Conservation (phyloP, 2,113 vertebrate genomes). For the Hyla sarda region DNA sequence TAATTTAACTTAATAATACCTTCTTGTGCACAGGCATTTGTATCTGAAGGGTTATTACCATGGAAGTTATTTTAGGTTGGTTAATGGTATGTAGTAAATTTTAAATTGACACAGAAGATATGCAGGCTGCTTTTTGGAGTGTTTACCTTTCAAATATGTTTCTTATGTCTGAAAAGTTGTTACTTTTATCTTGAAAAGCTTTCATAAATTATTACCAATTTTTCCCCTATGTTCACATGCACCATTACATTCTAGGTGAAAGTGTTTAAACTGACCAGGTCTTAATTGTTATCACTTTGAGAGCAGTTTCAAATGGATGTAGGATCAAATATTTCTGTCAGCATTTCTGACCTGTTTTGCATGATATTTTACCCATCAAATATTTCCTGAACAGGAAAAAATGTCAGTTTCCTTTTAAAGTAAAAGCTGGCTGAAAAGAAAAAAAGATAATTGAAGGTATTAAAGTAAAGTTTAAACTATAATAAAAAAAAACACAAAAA, state of each 20-base stretch:
- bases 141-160: conserved; percentile 71
- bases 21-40: conserved; percentile 72
- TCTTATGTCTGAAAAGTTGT: conserved; percentile 69
- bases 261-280: conserved; percentile 68
- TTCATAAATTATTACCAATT: conserved; percentile 70
- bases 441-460: neutral
- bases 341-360: conserved; percentile 61
- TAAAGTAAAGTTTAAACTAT: neutral
- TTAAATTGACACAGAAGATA: conserved; percentile 72
- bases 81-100: conserved; percentile 79
- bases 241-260: conserved; percentile 72
- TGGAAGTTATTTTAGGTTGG: conserved; percentile 80
- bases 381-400: conserved; percentile 22
- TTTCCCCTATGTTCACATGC: conserved; percentile 60
- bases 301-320: conserved; percentile 63
- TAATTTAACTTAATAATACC: conserved; percentile 83
- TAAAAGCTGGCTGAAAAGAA: conserved; percentile 34
- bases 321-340: conserved; percentile 62
- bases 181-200: conserved; percentile 63
- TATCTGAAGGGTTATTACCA: conserved; percentile 81
- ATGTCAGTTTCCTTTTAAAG: conserved; percentile 48
- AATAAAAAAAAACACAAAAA: neutral
- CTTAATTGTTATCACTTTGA: conserved; percentile 70
- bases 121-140: conserved; percentile 68
- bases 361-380: conserved; percentile 63